Base-by-base conservation (phyloP, 1,140 invertebrate species). In the Episyrphus balteatus region DNA sequence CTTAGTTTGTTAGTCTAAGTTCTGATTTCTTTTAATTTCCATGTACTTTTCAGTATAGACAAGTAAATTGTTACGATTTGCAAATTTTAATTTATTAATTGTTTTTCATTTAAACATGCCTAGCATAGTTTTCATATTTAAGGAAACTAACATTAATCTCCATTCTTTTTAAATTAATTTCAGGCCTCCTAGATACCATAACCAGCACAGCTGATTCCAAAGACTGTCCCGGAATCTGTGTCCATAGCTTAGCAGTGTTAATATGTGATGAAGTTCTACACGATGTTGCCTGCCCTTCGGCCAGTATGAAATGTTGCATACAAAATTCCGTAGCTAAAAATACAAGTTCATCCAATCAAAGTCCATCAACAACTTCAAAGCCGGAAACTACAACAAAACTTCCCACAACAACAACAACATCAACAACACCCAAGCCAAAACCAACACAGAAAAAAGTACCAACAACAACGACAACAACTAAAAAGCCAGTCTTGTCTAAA, bases 241-340 rank as follows among this genome's bases (percentile, higher is more conserved):
- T 89, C 26, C 86, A 90, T 58, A 77, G 84, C 7, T 60, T 90
- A 19, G 83, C 88, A 8, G 84, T 86, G 0, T 69, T 89, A 31
- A 86, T 90, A 53, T 92, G 88, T 64, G 82, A 84, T 62, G 81
- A 87, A 54, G 85, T 90, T 2, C 72, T 88, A 15, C 84, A 90
- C 36, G 80, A 89, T 57, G 80, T 86, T 9, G 77, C 78, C 41
- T 89, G 86, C 61, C 85, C 86, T 5, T 79, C 80, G 15, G 61
- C 79, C 1, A 81, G 78, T 49, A 87, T 88, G 84, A 79, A 84
- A 59, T 90, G 88, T 65, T 89, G 87, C 56, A 76, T 87, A 2
- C 83, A 88, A 52, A 75, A 79, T 42, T n/a, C 1, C 26, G 31
- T 18, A 55, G 58, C 55, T 3, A 62, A 64, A 52, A 64, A 64